These are phyloP conservation scores for Drosophila neotestacea DNA, from an alignment of 2,888 invertebrate genomes.

Conservation along the genomic window DNA sequence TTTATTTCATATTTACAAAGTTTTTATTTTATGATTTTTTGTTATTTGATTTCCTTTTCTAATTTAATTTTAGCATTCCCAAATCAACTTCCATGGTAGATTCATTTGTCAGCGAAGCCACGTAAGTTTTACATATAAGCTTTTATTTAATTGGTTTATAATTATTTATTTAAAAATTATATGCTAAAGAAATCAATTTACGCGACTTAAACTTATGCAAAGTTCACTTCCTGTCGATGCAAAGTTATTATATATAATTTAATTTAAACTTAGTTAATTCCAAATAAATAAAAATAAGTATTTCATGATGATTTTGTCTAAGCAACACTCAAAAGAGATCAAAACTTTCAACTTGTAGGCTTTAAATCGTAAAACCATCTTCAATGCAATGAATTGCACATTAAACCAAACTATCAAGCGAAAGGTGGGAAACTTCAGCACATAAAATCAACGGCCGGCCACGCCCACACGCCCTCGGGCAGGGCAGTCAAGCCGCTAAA, in stretches of 20 bases:
- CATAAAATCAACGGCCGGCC: constrained; percentile 11
- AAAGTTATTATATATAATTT: not conserved
- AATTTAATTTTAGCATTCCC: constrained; percentile 66
- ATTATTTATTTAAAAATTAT: constrained; percentile 9
- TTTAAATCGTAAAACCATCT: constrained; percentile 19
- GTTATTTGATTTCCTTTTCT: constrained; percentile 27
- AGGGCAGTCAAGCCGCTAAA: constrained; percentile 33
- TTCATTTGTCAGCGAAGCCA: constrained; percentile 78
- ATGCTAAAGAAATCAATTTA: not conserved
- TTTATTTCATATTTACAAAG: not conserved
- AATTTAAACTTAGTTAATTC: not conserved
- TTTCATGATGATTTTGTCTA: not conserved
- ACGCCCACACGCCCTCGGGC: constrained; percentile 25
- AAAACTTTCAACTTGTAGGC: constrained; percentile 13
- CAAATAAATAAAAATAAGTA: not conserved
- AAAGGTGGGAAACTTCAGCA: constrained; percentile 17
- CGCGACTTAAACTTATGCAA: not conserved
- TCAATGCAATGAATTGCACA: constrained; percentile 9
- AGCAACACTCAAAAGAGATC: not conserved
- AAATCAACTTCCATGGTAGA: constrained; percentile 76
- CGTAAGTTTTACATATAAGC: constrained; percentile 72
- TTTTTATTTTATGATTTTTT: not conserved
- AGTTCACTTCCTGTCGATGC: not conserved
- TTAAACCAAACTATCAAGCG: constrained; percentile 32
- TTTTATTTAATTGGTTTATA: constrained; percentile 30